Conservation (phyloP, 2,797 vertebrate species). For the Alosa sapidissima region DNA sequence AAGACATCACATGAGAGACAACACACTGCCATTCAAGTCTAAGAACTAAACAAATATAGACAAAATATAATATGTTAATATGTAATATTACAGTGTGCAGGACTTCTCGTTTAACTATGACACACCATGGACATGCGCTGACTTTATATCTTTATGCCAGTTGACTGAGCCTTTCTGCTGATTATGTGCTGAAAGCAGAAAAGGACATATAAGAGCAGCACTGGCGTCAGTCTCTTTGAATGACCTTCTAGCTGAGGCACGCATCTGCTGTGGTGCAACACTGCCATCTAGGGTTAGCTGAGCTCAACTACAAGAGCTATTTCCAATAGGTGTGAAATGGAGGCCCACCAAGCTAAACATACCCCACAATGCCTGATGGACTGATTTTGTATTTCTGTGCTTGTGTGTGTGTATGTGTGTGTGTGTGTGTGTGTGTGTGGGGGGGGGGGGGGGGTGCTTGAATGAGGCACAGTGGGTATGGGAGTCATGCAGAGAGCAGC, state of each 20-base stretch:
- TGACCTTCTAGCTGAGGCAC: conserved; percentile 41
- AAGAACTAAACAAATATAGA: background rate
- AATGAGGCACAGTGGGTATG: background rate
- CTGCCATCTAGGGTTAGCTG: conserved; percentile 70
- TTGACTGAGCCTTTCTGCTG: conserved; percentile 54
- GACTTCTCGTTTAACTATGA: background rate
- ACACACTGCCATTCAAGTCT: background rate
- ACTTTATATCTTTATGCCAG: conserved; percentile 52
- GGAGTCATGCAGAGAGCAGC: background rate
- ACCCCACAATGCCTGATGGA: background rate
- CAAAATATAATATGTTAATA: background rate
- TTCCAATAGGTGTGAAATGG: background rate
- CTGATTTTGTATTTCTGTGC: background rate
- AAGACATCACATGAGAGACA: background rate
- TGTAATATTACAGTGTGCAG: background rate
- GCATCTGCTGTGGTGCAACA: conserved; percentile 42
- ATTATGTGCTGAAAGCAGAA: conserved; percentile 51
- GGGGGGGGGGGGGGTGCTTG: background rate
- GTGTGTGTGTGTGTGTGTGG: background rate
- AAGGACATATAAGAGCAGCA: conserved; percentile 51
- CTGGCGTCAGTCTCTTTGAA: conserved; percentile 50
- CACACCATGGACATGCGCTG: conserved; percentile 21
- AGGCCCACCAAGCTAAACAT: background rate
- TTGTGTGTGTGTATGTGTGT: background rate
- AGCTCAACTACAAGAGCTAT: background rate